A percentile compares a stretch with the other conserved stretches of the same genome.
phyloP scores from a whole-genome alignment of 2,888 invertebrate genomes.

The Actias luna region DNA sequence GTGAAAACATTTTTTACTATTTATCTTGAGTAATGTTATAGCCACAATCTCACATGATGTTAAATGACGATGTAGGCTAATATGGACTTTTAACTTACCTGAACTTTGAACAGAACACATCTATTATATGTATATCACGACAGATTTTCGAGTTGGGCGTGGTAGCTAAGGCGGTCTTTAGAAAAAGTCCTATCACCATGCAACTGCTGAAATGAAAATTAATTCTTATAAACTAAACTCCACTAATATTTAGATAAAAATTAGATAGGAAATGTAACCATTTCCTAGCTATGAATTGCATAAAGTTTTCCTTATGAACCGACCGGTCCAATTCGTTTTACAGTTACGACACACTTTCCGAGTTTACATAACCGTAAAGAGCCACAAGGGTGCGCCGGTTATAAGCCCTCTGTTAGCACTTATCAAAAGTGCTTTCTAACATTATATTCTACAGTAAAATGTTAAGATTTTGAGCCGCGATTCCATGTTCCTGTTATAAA shows the following conservation, averaged over 20 bases:
- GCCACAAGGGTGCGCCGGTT: not conserved
- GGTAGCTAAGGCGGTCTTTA: too few relatives aligned
- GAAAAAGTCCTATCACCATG: too few relatives aligned
- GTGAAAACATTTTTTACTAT: too few relatives aligned
- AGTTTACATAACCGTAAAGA: not conserved
- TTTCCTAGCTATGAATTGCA: not conserved
- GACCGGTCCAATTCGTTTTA: not conserved
- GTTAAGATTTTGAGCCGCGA: not conserved
- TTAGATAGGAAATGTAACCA: not conserved
- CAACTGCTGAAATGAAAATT: too few relatives aligned
- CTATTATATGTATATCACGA: too few relatives aligned
- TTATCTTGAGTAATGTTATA: too few relatives aligned
- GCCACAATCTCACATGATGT: too few relatives aligned
- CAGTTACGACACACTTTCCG: not conserved
- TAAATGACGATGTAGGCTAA: too few relatives aligned
- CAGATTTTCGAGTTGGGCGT: too few relatives aligned
- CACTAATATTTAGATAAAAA: not conserved
- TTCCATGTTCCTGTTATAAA: not conserved
- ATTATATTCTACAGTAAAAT: not conserved
- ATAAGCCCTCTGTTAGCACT: not conserved
- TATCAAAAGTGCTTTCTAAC: not conserved
- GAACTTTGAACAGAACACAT: too few relatives aligned
- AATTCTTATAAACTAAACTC: not conserved
- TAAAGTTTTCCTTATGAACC: not conserved
- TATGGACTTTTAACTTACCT: too few relatives aligned